A percentile compares a stretch with the other conserved stretches of the same genome.
These are phyloP conservation scores for Propsilocerus akamusi DNA, from an alignment of 1,140 invertebrate species.

Conservation along the genomic window DNA sequence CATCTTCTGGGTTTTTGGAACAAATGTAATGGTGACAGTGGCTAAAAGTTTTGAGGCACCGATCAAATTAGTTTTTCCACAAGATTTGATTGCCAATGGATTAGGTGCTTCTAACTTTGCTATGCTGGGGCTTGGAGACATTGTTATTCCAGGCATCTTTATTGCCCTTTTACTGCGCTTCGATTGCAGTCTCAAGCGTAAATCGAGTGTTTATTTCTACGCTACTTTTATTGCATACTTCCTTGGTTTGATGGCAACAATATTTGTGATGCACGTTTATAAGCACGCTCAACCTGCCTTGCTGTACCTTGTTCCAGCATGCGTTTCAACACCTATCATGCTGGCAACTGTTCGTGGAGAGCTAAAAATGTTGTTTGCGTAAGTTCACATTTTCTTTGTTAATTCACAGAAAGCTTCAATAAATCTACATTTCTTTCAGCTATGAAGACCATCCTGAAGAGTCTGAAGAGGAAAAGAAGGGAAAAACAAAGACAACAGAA, in stretches of 20 bases:
- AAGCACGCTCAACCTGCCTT: slow-evolving; percentile 98
- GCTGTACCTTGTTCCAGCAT: slow-evolving; percentile 92
- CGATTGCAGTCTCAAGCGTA: slow-evolving; percentile 79
- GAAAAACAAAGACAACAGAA: slow-evolving; percentile 11
- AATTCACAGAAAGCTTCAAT: slow-evolving; percentile 7
- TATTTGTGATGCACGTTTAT: slow-evolving; percentile 96
- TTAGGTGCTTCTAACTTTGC: slow-evolving; percentile 87
- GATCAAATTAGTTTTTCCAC: slow-evolving; percentile 97
- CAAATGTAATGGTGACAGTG: slow-evolving; percentile 96
- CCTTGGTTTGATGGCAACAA: slow-evolving; percentile 79
- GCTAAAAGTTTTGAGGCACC: slow-evolving; percentile 99
- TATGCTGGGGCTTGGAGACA: slow-evolving; percentile 97
- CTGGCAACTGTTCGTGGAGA: slow-evolving; percentile 84
- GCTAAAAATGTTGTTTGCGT: slow-evolving; percentile 77
- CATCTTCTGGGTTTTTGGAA: slow-evolving; percentile 99
- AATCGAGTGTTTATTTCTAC: slow-evolving; percentile 82
- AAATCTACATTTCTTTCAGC: slow-evolving; percentile 19
- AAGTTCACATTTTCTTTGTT: slow-evolving; percentile 26
- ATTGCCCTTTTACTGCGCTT: slow-evolving; percentile 92
- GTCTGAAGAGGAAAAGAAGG: slow-evolving; percentile 23
- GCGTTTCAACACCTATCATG: slow-evolving; percentile 71
- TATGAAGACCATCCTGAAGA: slow-evolving; percentile 44
- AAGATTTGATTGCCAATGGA: slow-evolving; percentile 89
- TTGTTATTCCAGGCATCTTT: slow-evolving; percentile 98
- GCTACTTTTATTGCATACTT: slow-evolving; percentile 90